These are phyloP conservation scores for Oreocharis arfaki DNA, from an alignment of 2,113 vertebrate species.

Conservation along the genomic window DNA sequence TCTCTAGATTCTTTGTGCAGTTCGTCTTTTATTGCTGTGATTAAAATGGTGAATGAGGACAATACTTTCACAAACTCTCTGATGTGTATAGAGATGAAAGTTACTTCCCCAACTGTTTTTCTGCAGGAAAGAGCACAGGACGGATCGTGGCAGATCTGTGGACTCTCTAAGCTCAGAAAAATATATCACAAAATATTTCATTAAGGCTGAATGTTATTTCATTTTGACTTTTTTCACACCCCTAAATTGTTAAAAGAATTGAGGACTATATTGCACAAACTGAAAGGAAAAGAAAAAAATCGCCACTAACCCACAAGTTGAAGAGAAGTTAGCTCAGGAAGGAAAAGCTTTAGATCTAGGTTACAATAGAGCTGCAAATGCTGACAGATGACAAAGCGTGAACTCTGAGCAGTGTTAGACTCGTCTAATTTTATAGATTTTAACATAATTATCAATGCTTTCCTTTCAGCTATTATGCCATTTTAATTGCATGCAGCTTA, in stretches of 20 bases:
- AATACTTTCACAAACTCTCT: slow-evolving; percentile 9
- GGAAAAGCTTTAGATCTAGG: slow-evolving; percentile 28
- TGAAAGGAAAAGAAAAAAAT: not conserved
- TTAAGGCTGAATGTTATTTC: not conserved
- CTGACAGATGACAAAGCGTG: slow-evolving; percentile 60
- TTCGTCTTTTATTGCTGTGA: not conserved
- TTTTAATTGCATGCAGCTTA: slow-evolving; percentile 74
- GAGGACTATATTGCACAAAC: not conserved
- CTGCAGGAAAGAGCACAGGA: not conserved
- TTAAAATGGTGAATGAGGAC: not conserved
- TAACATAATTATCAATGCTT: slow-evolving; percentile 77
- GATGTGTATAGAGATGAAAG: not conserved
- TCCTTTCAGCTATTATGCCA: slow-evolving; percentile 70
- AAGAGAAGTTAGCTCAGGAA: slow-evolving; percentile 15
- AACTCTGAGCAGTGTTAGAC: slow-evolving; percentile 40
- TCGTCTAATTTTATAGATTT: slow-evolving; percentile 70
- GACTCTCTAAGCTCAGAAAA: not conserved
- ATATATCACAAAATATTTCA: not conserved
- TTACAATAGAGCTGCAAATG: slow-evolving; percentile 45
- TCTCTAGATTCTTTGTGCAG: not conserved
- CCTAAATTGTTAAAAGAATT: not conserved
- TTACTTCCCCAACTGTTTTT: not conserved
- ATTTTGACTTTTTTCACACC: not conserved
- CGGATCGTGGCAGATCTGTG: not conserved
- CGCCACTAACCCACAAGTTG: not conserved